Conservation (phyloP, 2,113 vertebrate genomes). For the Madoqua kirkii region DNA sequence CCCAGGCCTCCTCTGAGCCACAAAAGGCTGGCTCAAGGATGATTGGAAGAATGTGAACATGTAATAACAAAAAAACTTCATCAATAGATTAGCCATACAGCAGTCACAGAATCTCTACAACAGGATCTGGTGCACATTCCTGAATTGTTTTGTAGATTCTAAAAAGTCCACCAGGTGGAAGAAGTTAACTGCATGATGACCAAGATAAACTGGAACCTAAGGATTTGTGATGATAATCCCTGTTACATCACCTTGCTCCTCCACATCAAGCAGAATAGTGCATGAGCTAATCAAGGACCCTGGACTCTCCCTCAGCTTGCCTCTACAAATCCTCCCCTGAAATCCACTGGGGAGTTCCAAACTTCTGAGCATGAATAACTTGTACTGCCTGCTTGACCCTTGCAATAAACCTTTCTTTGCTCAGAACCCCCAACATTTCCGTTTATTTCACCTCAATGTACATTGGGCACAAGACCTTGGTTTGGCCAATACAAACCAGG, state of each 20-base stretch:
- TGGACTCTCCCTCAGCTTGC: background rate
- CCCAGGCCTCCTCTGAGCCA: background rate
- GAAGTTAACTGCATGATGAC: background rate
- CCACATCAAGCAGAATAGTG: accelerated
- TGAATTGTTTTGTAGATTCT: background rate
- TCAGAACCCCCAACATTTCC: background rate
- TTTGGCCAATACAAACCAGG: background rate
- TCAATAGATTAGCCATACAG: background rate
- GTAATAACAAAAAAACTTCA: accelerated
- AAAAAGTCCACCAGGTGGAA: background rate
- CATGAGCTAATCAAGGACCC: background rate
- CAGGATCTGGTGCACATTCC: background rate
- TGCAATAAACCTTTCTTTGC: background rate
- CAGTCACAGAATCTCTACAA: background rate
- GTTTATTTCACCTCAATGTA: background rate
- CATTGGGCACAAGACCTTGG: background rate
- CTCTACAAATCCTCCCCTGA: background rate
- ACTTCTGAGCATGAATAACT: background rate
- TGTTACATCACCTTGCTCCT: accelerated
- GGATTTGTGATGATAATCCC: background rate
- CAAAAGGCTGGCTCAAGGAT: background rate
- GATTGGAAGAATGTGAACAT: background rate
- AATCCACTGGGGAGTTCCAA: background rate
- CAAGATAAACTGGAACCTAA: background rate
- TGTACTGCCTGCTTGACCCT: background rate